Conservation (phyloP, 1,140 invertebrate genomes). For the Heterodera schachtii region DNA sequence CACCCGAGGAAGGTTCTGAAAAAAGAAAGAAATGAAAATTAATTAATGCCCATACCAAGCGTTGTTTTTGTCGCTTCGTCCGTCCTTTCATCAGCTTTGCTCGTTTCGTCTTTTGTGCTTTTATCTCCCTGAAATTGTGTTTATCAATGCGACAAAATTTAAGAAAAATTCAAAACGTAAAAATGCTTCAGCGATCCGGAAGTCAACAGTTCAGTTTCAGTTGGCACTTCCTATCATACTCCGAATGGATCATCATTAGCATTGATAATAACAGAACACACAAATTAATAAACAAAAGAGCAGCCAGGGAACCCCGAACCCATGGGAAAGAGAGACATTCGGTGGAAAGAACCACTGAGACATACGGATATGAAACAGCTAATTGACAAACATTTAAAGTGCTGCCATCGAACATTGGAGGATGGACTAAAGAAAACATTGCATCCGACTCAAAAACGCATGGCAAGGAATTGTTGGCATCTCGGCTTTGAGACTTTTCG, state of each 20-base stretch:
- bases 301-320: neutral
- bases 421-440: constrained; percentile 16
- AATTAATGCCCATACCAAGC: no score
- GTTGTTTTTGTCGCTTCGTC: neutral
- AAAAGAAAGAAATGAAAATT: neutral
- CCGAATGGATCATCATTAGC: neutral
- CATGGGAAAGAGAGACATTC: neutral
- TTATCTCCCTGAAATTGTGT: neutral
- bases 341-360: neutral
- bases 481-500: neutral
- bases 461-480: neutral
- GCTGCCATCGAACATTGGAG: neutral
- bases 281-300: constrained; percentile 2
- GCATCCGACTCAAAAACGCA: constrained; percentile 9
- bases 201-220: neutral
- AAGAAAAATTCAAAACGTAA: no score
- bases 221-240: neutral
- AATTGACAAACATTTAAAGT: constrained; percentile 15
- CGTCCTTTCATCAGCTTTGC: neutral
- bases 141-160: neutral
- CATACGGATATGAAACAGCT: neutral
- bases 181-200: constrained; percentile 15
- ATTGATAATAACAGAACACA: no score
- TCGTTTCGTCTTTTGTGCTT: neutral
- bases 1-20: neutral